phyloP scores from a whole-genome alignment of 2,113 vertebrate species.

The Fregata magnificens region DNA sequence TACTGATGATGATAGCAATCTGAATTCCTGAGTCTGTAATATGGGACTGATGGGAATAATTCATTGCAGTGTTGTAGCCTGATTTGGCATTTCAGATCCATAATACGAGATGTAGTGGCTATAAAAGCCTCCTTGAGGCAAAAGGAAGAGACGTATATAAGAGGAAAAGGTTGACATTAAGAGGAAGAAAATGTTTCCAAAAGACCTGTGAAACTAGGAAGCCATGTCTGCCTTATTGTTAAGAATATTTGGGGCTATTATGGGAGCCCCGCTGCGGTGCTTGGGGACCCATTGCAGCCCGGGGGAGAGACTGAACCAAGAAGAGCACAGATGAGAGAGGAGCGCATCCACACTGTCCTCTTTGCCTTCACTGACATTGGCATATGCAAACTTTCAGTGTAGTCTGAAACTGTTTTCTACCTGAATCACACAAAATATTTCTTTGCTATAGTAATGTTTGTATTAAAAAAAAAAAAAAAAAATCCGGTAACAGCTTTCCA shows the following conservation, averaged over 20 bases:
- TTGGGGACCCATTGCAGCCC: not conserved
- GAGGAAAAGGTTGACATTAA: not conserved
- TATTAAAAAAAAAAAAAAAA: not conserved
- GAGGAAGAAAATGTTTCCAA: not conserved
- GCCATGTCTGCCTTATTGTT: not conserved
- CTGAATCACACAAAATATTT: not conserved
- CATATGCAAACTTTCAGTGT: not conserved
- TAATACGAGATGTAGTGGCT: rapidly evolving
- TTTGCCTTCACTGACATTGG: not conserved
- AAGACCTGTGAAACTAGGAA: not conserved
- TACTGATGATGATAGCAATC: not conserved
- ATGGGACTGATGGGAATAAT: not conserved
- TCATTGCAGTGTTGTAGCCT: not conserved
- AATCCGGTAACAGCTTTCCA: not conserved
- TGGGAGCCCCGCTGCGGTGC: not conserved
- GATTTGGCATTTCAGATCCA: not conserved
- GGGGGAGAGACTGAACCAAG: not conserved
- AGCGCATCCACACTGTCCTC: not conserved
- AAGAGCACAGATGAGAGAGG: not conserved
- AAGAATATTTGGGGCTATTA: not conserved
- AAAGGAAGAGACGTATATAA: not conserved
- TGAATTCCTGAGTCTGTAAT: not conserved
- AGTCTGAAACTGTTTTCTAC: not conserved
- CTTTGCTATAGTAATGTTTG: not conserved
- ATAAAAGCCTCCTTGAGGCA: not conserved